Percentiles rank a stretch among this genome's conserved stretches.
Evolutionary conservation across 2,113 vertebrate genomes (phyloP).

Genomic region (Solea senegalensis): DNA sequence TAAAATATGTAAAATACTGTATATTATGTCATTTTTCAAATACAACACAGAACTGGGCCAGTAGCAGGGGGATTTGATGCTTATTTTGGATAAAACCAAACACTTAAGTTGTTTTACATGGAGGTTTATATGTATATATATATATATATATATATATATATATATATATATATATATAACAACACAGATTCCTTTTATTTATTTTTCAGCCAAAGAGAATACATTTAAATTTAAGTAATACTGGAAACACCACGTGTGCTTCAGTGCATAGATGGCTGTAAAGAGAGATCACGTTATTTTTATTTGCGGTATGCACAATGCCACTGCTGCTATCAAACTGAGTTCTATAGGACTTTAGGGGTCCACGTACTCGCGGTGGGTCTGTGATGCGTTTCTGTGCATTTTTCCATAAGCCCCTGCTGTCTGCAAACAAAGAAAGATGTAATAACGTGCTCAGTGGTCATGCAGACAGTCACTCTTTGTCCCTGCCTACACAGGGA

Average conservation of each 20-base stretch:
- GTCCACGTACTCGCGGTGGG: neutral
- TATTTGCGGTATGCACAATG: slow-evolving; percentile 31
- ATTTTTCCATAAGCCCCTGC: slow-evolving; percentile 26
- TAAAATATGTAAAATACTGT: neutral
- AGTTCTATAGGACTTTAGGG: slow-evolving; percentile 20
- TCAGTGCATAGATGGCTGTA: slow-evolving; percentile 19
- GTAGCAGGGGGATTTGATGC: slow-evolving; percentile 20
- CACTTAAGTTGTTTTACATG: neutral
- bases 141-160: too few species aligned
- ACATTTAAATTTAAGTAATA: slow-evolving; percentile 19
- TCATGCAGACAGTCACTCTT: slow-evolving; percentile 27
- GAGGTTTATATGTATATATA: too few species aligned
- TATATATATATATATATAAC: too few species aligned
- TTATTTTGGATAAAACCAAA: slow-evolving; percentile 34
- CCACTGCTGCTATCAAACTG: slow-evolving; percentile 39
- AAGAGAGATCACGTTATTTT: slow-evolving; percentile 20
- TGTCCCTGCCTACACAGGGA: slow-evolving; percentile 41
- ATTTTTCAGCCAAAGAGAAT: slow-evolving; percentile 13
- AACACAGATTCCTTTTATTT: too few species aligned
- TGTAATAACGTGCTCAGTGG: neutral
- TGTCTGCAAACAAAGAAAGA: slow-evolving; percentile 49
- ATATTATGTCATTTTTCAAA: slow-evolving; percentile 35
- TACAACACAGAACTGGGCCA: slow-evolving; percentile 31
- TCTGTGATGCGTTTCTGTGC: neutral
- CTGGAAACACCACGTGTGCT: slow-evolving; percentile 5